Conservation (phyloP, 1,140 invertebrate genomes). For the Cydia strobilella region DNA sequence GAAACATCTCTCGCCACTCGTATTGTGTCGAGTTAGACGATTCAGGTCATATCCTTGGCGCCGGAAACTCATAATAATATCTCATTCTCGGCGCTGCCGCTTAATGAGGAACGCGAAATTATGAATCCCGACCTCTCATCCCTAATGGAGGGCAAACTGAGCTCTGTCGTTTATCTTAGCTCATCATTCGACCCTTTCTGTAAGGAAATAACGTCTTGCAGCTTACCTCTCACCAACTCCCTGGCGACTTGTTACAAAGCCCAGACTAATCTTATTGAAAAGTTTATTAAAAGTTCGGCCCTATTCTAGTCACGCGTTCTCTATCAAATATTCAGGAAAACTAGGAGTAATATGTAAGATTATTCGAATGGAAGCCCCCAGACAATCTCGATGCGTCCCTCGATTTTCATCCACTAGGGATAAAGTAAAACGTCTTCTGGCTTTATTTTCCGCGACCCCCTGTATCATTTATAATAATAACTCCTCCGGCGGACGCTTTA, state of each 20-base stretch:
- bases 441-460: constrained; percentile 43
- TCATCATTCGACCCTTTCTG: constrained; percentile 39
- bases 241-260: not conserved
- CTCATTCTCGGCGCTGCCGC: constrained; percentile 36
- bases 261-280: constrained; percentile 24
- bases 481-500: constrained; percentile 50
- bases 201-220: not conserved
- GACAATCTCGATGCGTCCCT: constrained; percentile 35
- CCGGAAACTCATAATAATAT: constrained; percentile 41
- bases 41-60: constrained; percentile 27
- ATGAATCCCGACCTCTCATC: constrained; percentile 43
- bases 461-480: constrained; percentile 65
- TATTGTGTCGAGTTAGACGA: constrained; percentile 8
- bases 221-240: not conserved
- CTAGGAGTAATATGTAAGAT: constrained; percentile 41
- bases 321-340: constrained; percentile 47
- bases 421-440: constrained; percentile 38
- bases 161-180: constrained; percentile 35
- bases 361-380: constrained; percentile 37
- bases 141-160: constrained; percentile 37
- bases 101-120: constrained; percentile 55
- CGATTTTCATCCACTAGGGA: constrained; percentile 40
- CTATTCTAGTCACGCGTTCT: constrained; percentile 39
- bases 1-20: constrained; percentile 22
- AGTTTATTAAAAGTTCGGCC: constrained; percentile 34